Evolutionary conservation across 30 jellyfish, hydroid and myxozoan genomes (phyloP), one percentile per base, ranked within the genome.

Genomic region (Turritopsis dohrnii): DNA sequence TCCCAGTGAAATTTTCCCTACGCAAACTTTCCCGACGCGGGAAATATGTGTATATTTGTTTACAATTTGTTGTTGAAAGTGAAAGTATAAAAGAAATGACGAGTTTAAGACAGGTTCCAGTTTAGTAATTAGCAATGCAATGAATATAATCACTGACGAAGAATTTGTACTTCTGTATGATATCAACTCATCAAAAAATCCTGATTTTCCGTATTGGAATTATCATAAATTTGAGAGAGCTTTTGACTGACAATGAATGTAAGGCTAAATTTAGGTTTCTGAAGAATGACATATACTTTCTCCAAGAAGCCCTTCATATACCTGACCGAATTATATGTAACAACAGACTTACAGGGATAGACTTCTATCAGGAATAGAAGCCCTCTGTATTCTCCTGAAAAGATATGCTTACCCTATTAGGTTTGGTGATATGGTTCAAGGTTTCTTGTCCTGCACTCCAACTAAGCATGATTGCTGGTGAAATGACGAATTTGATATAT

Each of bases 401-500:
- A 41, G 60, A 41, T 41, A 41, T 41, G 60, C 60, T 41, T 41
- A 41, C 13, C 60, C 60, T 69, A 69, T 1, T 27, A 23, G 23
- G 19, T 69, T 69, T 69, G 77, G 77, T 1, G 77, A 69, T 69
- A 69, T 1, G 77, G 77, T 69, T 23, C 30, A 16, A 69, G 19
- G 30, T 69, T 69, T 16, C 31, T n/a, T 9, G 77, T n/a, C 30
- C 77, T 69, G 77, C 77, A 23, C 30, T 17, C 30, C 77, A 69
- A 27, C 30, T 69, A 69, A 69, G 77, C 1, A 69, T 69, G 77
- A 69, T 69, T n/a, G 28, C 31, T 27, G 28, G 31, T n/a, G 77
- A 16, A n/a, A 27, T 69, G 77, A 69, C 77, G 77, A 69, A 69
- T 19, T 69, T n/a, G 28, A 69, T 69, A 69, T 69, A 69, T 27